Base-by-base conservation (phyloP, 2,113 vertebrate genomes). In the Hippocampus comes region DNA sequence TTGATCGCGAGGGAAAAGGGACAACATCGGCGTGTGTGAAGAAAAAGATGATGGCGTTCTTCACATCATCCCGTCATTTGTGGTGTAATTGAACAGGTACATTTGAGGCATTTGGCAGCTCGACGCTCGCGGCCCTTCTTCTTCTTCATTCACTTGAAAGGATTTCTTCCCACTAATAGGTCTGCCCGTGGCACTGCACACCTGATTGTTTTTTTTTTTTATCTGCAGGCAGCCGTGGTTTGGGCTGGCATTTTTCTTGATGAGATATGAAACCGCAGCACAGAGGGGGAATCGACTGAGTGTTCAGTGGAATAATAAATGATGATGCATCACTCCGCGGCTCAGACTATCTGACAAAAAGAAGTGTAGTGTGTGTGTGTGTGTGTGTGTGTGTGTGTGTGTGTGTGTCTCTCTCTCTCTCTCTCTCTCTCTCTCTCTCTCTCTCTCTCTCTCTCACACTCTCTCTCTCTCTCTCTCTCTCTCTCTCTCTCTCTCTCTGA, bases 221-320 rank as follows among this genome's bases (percentile, higher is more conserved):
- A 83, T 90, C 82, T 86, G 82, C 64, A 86, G 86, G 81, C 77
- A 73, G 66, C 63, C 55, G 46, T 14, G 5, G 78, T 72, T 64
- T 56, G 53, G 56, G 71, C 85, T 86, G 86, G 69, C 76, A 76
- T 91, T 91, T 90, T 73, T 89, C 87, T 90, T 82, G 85, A 88
- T 92, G 89, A 91, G 85, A 86, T 88, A 88, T 89, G 87, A 91
- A 88, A 82, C 82, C 70, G 79, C 67, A 81, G 74, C 80, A 86
- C 75, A 68, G 89, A 90, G 79, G 80, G 83, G 75, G 84, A 83
- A 83, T 88, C 83, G 78, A 84, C 84, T 82, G 48, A 17, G 90
- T 86, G 87, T 79, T 90, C 80, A 84, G 73, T 70, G 87, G 91
- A 92, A 91, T 92, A 92, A 87, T 76, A 81, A 92, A 92, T 90